A percentile compares a stretch with the other conserved stretches of the same genome.
phyloP scores from a whole-genome alignment of 2,797 vertebrate genomes.

The Sphenodon punctatus region DNA sequence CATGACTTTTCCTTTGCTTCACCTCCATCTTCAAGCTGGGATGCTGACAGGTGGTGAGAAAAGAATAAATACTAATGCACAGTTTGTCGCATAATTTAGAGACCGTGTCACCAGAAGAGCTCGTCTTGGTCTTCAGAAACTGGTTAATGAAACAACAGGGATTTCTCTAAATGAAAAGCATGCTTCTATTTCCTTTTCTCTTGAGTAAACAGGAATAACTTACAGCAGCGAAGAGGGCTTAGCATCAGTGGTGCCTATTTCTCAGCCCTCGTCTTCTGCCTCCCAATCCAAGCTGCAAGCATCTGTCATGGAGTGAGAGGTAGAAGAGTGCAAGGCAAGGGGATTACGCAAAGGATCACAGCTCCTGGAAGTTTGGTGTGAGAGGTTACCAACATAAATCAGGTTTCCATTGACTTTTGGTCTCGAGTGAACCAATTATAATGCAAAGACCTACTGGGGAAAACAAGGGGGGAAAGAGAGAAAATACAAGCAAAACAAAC shows the following conservation, averaged over 20 bases:
- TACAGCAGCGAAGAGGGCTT: background rate
- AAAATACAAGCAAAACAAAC: background rate
- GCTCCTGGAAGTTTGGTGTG: background rate
- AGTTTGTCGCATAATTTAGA: no score
- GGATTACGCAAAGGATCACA: background rate
- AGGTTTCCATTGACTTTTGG: background rate
- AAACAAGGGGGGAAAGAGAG: background rate
- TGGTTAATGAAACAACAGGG: background rate
- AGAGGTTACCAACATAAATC: constrained; percentile 4
- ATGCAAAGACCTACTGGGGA: background rate
- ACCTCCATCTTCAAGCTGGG: no score
- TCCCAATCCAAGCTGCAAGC: background rate
- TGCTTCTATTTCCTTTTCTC: background rate
- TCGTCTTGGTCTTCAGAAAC: no score
- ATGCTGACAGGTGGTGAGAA: no score
- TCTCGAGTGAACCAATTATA: constrained; percentile 43
- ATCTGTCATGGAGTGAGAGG: background rate
- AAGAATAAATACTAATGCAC: no score
- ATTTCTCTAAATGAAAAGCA: background rate
- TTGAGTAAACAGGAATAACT: background rate
- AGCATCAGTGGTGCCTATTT: background rate
- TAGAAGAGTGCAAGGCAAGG: background rate
- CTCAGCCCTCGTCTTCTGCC: background rate
- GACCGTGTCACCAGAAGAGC: no score
- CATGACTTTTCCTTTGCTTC: no score